Conservation (phyloP, 2,797 vertebrate species). For the Threskiornis aethiopicus region DNA sequence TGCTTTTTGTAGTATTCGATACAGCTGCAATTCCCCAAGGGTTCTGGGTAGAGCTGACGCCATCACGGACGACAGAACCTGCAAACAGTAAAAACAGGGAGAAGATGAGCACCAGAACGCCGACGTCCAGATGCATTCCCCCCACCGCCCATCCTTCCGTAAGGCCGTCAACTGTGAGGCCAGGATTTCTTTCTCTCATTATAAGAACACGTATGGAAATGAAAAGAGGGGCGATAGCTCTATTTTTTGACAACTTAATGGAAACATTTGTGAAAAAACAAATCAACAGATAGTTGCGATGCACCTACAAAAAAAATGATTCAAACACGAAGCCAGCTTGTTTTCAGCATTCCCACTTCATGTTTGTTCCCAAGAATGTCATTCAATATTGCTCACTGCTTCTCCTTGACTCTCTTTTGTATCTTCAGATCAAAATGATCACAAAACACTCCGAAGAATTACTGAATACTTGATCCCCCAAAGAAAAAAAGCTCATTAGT, state of each 20-base stretch:
- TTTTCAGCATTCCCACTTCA: slow-evolving; percentile 19
- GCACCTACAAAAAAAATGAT: slow-evolving; percentile 21
- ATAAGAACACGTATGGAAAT: not conserved
- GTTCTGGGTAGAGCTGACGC: slow-evolving; percentile 93
- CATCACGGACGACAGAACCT: slow-evolving; percentile 84
- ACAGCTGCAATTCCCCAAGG: slow-evolving; percentile 96
- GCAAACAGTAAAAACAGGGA: not conserved
- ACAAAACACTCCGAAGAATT: not conserved
- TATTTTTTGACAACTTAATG: not conserved
- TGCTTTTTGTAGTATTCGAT: slow-evolving; percentile 93
- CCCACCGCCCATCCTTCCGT: rapidly evolving
- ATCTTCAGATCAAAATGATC: not conserved
- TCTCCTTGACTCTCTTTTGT: not conserved
- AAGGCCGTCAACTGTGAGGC: not conserved
- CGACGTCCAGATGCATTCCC: rapidly evolving
- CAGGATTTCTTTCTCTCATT: not conserved
- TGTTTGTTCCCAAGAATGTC: slow-evolving; percentile 30
- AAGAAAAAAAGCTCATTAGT: not conserved
- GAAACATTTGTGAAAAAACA: not conserved
- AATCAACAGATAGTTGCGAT: not conserved
- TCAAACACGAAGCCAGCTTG: not conserved
- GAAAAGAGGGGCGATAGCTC: not conserved
- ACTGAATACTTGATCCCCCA: not conserved
- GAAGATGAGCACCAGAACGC: not conserved
- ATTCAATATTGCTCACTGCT: not conserved